phyloP scores from a whole-genome alignment of 1,140 invertebrate species.

The Rhysida immarginata region DNA sequence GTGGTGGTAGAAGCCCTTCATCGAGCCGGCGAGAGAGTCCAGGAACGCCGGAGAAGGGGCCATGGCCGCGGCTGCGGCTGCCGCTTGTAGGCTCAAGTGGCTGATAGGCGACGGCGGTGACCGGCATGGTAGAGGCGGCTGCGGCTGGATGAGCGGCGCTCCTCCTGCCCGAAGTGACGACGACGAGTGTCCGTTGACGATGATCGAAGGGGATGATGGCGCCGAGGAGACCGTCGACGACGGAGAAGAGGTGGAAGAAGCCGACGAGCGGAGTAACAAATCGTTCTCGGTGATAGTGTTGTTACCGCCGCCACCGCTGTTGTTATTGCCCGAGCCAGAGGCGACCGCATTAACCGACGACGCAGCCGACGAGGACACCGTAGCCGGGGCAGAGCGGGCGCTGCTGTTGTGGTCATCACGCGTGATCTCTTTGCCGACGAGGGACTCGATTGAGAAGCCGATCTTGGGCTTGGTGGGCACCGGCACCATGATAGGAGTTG shows the following conservation, averaged over 20 bases:
- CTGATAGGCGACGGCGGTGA: conserved; percentile 7
- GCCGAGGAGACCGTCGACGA: not conserved
- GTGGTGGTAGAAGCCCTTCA: conserved; percentile 5
- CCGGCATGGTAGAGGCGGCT: not conserved
- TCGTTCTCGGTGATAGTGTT: no score
- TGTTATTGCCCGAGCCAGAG: not conserved
- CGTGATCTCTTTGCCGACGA: conserved; percentile 45
- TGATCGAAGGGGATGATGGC: not conserved
- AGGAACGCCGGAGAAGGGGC: conserved; percentile 26
- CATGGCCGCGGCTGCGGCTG: conserved; percentile 13
- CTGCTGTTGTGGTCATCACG: not conserved
- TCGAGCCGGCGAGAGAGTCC: conserved; percentile 1
- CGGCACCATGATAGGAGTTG: conserved; percentile 64
- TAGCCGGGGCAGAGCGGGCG: not conserved
- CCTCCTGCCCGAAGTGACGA: conserved; percentile 32
- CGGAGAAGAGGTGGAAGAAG: not conserved
- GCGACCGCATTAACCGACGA: not conserved
- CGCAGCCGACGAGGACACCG: not conserved
- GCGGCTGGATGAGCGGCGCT: not conserved
- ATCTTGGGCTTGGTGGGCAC: conserved; percentile 78
- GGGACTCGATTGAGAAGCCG: conserved; percentile 86
- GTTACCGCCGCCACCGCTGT: not conserved
- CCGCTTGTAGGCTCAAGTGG: conserved; percentile 17
- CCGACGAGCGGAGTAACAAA: no score
- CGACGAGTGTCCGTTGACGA: no score